Conservation (phyloP, 2,797 vertebrate genomes). For the Gymnodraco acuticeps region DNA sequence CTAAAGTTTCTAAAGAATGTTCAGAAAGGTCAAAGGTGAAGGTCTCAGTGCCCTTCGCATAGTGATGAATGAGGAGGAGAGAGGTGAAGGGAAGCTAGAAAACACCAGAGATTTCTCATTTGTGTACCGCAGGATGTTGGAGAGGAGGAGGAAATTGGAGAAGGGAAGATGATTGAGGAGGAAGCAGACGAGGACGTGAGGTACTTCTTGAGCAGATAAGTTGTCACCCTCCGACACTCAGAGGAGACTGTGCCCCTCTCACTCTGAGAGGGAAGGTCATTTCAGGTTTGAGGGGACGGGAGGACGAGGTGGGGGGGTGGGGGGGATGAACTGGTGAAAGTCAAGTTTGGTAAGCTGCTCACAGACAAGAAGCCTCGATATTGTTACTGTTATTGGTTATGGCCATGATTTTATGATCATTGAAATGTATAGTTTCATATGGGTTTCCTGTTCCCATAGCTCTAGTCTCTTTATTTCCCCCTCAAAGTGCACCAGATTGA, state of each 20-base stretch:
- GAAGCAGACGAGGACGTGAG: slow-evolving; percentile 35
- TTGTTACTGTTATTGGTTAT: too few species aligned
- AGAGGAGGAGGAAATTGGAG: slow-evolving; percentile 37
- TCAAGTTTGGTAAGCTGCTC: slow-evolving; percentile 22
- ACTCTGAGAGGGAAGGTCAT: slow-evolving; percentile 54
- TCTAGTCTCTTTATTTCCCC: too few species aligned
- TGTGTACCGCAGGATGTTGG: slow-evolving; percentile 8
- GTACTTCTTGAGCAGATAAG: slow-evolving; percentile 52
- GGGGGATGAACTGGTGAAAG: slow-evolving; percentile 18
- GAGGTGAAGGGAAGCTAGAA: not conserved
- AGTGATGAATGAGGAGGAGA: not conserved
- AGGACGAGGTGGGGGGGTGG: not conserved
- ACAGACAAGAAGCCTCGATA: not conserved
- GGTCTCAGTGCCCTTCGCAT: not conserved
- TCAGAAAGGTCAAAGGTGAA: slow-evolving; percentile 23
- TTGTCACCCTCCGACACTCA: slow-evolving; percentile 56
- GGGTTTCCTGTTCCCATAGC: too few species aligned
- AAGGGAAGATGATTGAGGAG: slow-evolving; percentile 45
- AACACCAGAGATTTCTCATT: not conserved
- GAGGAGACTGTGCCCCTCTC: slow-evolving; percentile 34
- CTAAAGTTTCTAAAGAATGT: not conserved
- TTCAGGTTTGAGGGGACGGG: slow-evolving; percentile 36
- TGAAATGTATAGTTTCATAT: too few species aligned
- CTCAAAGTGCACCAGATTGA: too few species aligned
- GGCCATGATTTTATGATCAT: too few species aligned